Base-by-base conservation (phyloP, 2,797 vertebrate genomes). In the Novumbra hubbsi region DNA sequence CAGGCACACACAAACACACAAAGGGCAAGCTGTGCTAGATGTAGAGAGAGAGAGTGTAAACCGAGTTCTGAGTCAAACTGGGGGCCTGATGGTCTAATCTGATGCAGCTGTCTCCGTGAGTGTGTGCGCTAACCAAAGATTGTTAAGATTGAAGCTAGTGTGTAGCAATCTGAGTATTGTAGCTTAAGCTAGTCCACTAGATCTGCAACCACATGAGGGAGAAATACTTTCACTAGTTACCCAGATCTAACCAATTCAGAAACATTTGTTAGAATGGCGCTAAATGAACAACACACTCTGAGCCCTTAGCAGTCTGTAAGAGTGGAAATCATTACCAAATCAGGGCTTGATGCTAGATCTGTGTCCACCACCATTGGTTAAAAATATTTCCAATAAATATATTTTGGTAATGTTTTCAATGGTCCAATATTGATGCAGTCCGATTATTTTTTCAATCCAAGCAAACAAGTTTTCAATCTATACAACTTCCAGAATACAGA, bases 131-230 rank as follows among this genome's bases (percentile, higher is more conserved):
- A n/a, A n/a, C n/a, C n/a, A n/a, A n/a, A n/a, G n/a, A n/a, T n/a
- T n/a, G n/a, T n/a, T n/a, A n/a, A n/a, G n/a, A n/a, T n/a, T n/a
- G n/a, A 85, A 78, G 66, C 75, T 74, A 63, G 55, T 73, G 83
- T 81, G 80, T 90, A 93, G 85, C n/a, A n/a, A 91, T 90, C 87
- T 92, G 90, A 88, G 86, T 86, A 81, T 77, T 84, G 87, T 84
- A 87, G 81, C 86, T 78, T 78, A 75, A 77, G 66, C 81, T 78
- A 74, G 70, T 80, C 82, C 55, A 19, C 74, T 72, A 86, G 76
- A 81, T 80, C 70, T 68, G 63, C 79, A 70, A 87, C 88, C 89
- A 89, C 86, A 90, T 85, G 73, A 73, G 73, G 80, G 83, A 81
- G 62, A 83, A 78, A 80, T 84, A 79, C 80, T 72, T 75, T 79